These are phyloP conservation scores for Tragelaphus scriptus DNA, from an alignment of 2,113 vertebrate species.

Conservation along the genomic window DNA sequence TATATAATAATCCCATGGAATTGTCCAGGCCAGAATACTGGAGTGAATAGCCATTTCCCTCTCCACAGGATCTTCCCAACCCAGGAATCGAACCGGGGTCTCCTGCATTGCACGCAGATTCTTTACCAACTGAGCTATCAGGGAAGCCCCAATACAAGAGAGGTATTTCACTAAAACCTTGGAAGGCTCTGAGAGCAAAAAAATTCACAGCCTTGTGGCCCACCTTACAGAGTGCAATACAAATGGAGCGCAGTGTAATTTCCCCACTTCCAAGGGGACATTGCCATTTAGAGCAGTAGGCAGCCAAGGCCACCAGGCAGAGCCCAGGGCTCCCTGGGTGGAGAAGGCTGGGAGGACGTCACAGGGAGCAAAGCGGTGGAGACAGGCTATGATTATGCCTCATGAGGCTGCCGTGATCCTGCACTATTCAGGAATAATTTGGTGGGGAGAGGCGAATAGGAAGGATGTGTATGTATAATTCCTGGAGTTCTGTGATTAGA, in stretches of 20 bases:
- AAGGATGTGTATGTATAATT: neutral
- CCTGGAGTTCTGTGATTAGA: neutral
- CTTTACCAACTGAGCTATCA: neutral
- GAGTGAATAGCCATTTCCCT: neutral
- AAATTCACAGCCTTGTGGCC: too few relatives aligned
- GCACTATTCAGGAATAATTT: neutral
- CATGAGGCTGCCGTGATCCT: neutral
- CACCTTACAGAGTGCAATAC: neutral
- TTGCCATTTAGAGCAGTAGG: neutral
- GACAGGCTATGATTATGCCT: too few relatives aligned
- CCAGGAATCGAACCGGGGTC: neutral
- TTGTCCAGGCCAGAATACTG: neutral
- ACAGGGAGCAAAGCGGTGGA: neutral
- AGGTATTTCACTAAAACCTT: neutral
- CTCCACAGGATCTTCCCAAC: neutral
- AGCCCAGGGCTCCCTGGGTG: neutral
- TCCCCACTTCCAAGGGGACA: neutral
- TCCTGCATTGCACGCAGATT: neutral
- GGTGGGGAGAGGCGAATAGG: too few relatives aligned
- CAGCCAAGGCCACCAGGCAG: neutral
- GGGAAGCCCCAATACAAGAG: neutral
- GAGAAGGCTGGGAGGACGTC: neutral
- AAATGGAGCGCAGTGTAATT: neutral
- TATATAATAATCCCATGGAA: neutral
- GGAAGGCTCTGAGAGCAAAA: neutral